phyloP scores from a whole-genome alignment of 1,140 invertebrate genomes.

The Andricus grossulariae region DNA sequence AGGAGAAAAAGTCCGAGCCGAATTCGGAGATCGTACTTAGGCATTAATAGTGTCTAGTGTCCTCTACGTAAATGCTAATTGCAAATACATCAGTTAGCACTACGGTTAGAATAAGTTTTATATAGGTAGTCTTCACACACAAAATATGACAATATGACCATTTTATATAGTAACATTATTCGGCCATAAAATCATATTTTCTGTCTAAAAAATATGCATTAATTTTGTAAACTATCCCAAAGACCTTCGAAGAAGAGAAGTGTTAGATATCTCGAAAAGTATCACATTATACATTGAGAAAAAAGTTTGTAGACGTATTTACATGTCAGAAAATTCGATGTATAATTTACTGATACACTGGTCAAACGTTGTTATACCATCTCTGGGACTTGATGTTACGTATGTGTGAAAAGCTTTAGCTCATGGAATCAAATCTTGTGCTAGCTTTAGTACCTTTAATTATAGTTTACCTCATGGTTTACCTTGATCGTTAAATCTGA shows the following conservation, averaged over 20 bases:
- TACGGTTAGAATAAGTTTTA: constrained; percentile 69
- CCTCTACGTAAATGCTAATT: constrained; percentile 70
- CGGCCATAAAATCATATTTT: constrained; percentile 7
- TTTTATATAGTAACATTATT: neutral
- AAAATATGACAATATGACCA: neutral
- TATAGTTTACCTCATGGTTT: constrained; percentile 49
- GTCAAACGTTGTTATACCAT: neutral
- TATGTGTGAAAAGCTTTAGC: constrained; percentile 12
- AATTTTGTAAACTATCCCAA: constrained; percentile 14
- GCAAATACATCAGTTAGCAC: constrained; percentile 71
- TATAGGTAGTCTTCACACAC: constrained; percentile 34
- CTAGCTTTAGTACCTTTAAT: constrained; percentile 49
- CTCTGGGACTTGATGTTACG: constrained; percentile 14
- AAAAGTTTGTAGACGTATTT: constrained; percentile 14
- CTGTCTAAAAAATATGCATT: neutral
- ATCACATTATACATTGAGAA: constrained; percentile 29
- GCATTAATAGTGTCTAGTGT: constrained; percentile 60
- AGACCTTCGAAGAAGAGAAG: neutral
- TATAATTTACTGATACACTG: constrained; percentile 17
- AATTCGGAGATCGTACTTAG: constrained; percentile 56
- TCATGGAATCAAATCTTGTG: neutral
- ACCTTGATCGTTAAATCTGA: neutral
- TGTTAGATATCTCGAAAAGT: neutral
- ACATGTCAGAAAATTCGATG: constrained; percentile 24
- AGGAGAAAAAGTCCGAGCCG: constrained; percentile 45